phyloP scores from a whole-genome alignment of 2,888 invertebrate species.

The Silvanus unidentatus region DNA sequence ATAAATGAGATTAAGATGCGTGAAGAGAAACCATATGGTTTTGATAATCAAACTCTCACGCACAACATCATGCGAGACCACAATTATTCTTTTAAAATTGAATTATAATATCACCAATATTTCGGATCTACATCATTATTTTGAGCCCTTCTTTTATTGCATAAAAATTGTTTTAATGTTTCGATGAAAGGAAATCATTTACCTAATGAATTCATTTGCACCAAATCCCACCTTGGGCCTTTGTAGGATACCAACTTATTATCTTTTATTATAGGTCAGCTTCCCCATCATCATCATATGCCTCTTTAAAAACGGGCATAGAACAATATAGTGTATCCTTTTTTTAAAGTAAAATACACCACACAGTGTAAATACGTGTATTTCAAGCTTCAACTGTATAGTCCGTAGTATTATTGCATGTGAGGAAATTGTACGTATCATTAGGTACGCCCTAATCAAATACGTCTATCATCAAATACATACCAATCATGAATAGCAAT shows the following conservation, averaged over 20 bases:
- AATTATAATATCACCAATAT: not conserved
- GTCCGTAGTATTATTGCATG: constrained; percentile 31
- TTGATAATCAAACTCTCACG: constrained; percentile 3
- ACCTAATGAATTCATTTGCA: too few species aligned
- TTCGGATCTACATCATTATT: too few species aligned
- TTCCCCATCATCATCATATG: too few species aligned
- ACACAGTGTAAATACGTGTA: constrained; percentile 26
- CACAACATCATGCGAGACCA: not conserved
- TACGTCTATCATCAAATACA: constrained; percentile 45
- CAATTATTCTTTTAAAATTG: constrained; percentile 1
- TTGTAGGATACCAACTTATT: too few species aligned
- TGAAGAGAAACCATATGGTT: not conserved
- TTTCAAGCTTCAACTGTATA: constrained; percentile 24
- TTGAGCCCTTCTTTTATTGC: too few species aligned
- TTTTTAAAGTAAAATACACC: too few species aligned
- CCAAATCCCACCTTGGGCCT: too few species aligned
- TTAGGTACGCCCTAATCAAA: constrained; percentile 45
- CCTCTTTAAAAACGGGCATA: too few species aligned
- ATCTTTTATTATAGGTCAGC: too few species aligned
- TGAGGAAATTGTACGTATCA: constrained; percentile 46
- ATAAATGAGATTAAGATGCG: constrained; percentile 1
- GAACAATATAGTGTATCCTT: too few species aligned
- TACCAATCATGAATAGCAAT: constrained; percentile 43
- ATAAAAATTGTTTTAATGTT: too few species aligned
- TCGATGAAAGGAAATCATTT: too few species aligned